Percentiles rank a stretch among this genome's conserved stretches.
Evolutionary conservation across 2,113 vertebrate species (phyloP).

Genomic region (Noctilio leporinus): DNA sequence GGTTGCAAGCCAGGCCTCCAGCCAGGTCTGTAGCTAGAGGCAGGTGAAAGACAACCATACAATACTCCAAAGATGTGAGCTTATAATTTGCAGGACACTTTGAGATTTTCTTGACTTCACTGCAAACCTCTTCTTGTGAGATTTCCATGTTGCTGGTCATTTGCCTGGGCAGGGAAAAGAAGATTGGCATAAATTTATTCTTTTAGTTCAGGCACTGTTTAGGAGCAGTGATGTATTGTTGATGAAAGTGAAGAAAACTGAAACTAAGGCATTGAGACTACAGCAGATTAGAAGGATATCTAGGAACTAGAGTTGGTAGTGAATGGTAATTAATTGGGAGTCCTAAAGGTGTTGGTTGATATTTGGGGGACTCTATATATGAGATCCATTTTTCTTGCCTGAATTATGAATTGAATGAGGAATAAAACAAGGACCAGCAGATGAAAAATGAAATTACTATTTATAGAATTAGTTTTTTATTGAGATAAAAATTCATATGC

Average conservation of each 20-base stretch:
- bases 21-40: no score
- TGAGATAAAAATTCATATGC: neutral
- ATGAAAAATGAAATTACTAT: neutral
- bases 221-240: neutral
- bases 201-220: neutral
- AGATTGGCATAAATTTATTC: neutral
- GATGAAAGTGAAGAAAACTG: constrained; percentile 26
- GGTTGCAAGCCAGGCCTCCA: no score
- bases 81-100: constrained; percentile 9
- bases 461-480: neutral
- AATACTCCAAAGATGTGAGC: neutral
- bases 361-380: neutral
- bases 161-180: neutral
- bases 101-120: neutral
- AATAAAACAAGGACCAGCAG: neutral
- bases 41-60: no score
- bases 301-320: neutral
- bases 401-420: neutral
- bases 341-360: neutral
- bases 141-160: neutral
- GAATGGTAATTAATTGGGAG: neutral
- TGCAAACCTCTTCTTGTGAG: neutral
- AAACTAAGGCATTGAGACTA: neutral
- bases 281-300: neutral
- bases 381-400: neutral